phyloP scores from a whole-genome alignment of 1,140 invertebrate species.

The Cydia fagiglandana region DNA sequence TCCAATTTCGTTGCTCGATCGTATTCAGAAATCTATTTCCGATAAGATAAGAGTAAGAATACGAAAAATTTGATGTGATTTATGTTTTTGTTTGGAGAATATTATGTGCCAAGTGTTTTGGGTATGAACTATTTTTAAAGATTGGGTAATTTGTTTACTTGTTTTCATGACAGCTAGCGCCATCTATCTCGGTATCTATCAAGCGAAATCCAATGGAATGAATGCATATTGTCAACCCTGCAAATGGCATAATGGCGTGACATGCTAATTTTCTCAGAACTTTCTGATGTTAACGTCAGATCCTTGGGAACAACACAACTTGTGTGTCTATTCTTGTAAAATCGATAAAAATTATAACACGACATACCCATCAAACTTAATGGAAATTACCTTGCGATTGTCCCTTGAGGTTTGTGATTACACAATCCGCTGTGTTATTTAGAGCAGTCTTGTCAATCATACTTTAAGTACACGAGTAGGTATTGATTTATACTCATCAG shows the following conservation, averaged over 20 bases:
- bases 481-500: no score
- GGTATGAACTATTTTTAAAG: no score
- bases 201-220: no score
- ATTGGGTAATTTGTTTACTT: no score
- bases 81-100: no score
- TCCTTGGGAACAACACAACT: constrained; percentile 6
- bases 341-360: constrained; percentile 6
- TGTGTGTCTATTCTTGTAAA: background rate
- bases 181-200: no score
- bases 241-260: background rate
- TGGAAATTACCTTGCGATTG: background rate
- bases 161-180: no score
- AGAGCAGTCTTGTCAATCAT: background rate
- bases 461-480: background rate
- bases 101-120: no score
- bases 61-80: no score
- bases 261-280: background rate
- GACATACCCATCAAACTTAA: background rate
- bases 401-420: constrained; percentile 1
- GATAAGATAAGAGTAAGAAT: no score
- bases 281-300: background rate
- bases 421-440: background rate
- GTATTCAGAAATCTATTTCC: no score
- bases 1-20: no score
- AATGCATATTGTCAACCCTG: background rate